phyloP scores from a whole-genome alignment of 2,113 vertebrate genomes.

The Cettia cetti region DNA sequence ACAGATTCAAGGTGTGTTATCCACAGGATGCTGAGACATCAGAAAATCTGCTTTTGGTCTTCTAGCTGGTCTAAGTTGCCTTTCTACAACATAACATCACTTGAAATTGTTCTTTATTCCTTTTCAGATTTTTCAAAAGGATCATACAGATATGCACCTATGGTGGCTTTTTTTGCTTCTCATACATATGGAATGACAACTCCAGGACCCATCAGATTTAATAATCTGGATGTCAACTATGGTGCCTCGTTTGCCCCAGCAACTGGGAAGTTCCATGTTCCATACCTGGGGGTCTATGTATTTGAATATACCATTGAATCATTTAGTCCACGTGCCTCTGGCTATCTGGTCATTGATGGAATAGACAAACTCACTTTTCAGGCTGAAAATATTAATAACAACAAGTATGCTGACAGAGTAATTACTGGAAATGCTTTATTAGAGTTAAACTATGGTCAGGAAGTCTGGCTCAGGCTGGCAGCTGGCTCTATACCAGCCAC shows the following conservation, averaged over 20 bases:
- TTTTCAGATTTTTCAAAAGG: slow-evolving; percentile 81
- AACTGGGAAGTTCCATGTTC: slow-evolving; percentile 78
- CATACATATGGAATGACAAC: slow-evolving; percentile 76
- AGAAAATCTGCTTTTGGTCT: neutral
- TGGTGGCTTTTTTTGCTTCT: slow-evolving; percentile 81
- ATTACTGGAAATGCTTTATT: slow-evolving; percentile 78
- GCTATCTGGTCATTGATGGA: slow-evolving; percentile 79
- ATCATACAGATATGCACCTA: slow-evolving; percentile 80
- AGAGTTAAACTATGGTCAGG: slow-evolving; percentile 80
- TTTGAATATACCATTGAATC: slow-evolving; percentile 81
- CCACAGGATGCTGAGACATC: neutral
- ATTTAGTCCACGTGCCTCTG: slow-evolving; percentile 70
- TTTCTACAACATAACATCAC: neutral
- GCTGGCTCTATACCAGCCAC: slow-evolving; percentile 73
- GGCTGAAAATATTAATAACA: slow-evolving; percentile 67
- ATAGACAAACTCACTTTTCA: slow-evolving; percentile 78
- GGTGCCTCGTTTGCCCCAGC: slow-evolving; percentile 76
- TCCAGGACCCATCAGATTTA: slow-evolving; percentile 79
- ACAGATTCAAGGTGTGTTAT: neutral
- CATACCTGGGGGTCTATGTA: slow-evolving; percentile 79
- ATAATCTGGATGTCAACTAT: slow-evolving; percentile 79
- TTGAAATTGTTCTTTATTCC: neutral
- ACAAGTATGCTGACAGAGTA: slow-evolving; percentile 64
- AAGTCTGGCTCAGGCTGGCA: slow-evolving; percentile 79
- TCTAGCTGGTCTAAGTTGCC: neutral